Evolutionary conservation across 1,140 invertebrate species (phyloP).

Genomic region (Saccostrea echinata): DNA sequence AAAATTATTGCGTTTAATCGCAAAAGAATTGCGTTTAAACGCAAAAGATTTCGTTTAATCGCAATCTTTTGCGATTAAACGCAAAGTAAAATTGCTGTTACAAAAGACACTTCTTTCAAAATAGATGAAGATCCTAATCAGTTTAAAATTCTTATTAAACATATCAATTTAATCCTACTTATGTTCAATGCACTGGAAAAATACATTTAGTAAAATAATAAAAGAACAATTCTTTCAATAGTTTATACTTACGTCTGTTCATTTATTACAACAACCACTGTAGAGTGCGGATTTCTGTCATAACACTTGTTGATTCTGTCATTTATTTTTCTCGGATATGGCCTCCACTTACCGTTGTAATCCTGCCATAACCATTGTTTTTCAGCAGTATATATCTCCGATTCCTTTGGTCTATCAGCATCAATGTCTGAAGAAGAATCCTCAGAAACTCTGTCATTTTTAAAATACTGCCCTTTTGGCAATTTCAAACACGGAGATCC

Average conservation of each 20-base stretch:
- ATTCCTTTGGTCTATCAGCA: background rate
- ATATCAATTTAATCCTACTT: no score
- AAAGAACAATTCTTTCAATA: no score
- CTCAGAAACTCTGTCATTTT: background rate
- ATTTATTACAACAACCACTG: background rate
- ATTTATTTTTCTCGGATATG: background rate
- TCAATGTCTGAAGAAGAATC: background rate
- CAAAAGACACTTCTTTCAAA: no score
- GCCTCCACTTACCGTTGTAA: background rate
- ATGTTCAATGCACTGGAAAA: no score
- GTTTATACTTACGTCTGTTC: background rate
- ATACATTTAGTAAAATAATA: no score
- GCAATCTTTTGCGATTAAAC: no score
- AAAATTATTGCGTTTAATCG: no score
- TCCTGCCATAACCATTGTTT: background rate
- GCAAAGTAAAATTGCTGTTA: no score
- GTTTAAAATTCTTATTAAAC: no score
- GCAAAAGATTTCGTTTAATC: no score
- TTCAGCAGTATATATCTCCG: background rate
- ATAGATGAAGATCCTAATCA: no score
- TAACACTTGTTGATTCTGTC: constrained; percentile 3
- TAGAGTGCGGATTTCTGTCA: background rate
- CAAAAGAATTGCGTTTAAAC: no score
- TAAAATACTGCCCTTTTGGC: background rate
- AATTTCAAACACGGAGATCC: background rate